Base-by-base conservation (phyloP, 1,140 invertebrate genomes). In the Lepidurus packardi region DNA sequence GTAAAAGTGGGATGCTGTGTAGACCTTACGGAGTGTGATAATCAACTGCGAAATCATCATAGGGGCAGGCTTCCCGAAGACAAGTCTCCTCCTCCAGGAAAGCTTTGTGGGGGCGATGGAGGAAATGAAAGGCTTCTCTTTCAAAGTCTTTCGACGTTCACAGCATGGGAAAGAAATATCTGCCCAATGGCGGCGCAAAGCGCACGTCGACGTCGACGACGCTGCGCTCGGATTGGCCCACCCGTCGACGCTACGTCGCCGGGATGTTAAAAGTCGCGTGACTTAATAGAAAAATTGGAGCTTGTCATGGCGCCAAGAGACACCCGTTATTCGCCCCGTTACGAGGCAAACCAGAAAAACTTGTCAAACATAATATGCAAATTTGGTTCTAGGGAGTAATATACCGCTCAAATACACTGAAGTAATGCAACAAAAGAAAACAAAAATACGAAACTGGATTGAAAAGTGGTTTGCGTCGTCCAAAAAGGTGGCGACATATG, bases 141-240 rank as follows among this genome's bases (percentile, higher is more conserved):
- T 13, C 16, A 65, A 21, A 13, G 16, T 65, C 53, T 65, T 65
- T 65, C 53, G 7, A 65, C n/a, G 53, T 13, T 65, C 53, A 65
- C 53, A 65, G 53, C 53, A 65, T 65, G 53, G 53, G 53, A 65
- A 65, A 21, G 16, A 1, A 9, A 65, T 65, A 13, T 21, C 21
- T 65, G 53, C 16, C 53, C 53, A 65, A 65, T 65, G 16, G 53
- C 16, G n/a, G 8, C 13, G 6, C 53, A 21, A 9, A 21, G 53
- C 53, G 53, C 53, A 65, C 53, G 53, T 65, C 53, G 53, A 65
- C n/a, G 53, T 65, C 53, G 8, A 65, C 53, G 53, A 65, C 53
- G 53, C 53, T 65, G 53, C 53, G 53, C 53, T 65, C 53, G 16
- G 53, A 65, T 65, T 65, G 53, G 53, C 53, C 53, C 53, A 65